Percentiles rank a stretch among this genome's conserved stretches.
These are phyloP conservation scores for Beroe ovata DNA, from an alignment of 37 sponge, comb jelly and placozoan genomes.

Conservation along the genomic window DNA sequence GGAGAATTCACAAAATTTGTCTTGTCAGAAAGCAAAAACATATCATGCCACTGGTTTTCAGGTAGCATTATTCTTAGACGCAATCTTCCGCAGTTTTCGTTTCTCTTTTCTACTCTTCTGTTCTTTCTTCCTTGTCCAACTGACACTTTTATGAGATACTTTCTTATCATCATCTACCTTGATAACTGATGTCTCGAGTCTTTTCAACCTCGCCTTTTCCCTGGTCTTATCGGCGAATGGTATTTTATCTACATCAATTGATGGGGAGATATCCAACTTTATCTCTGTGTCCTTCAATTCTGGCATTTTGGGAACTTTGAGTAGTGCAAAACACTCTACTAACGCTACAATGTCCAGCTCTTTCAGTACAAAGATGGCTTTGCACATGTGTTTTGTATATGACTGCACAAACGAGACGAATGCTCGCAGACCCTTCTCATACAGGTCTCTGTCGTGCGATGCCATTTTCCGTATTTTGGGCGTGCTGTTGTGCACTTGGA, in stretches of 20 bases:
- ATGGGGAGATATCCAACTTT: background rate
- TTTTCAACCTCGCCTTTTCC: conserved; percentile 54
- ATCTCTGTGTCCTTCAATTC: conserved; percentile 72
- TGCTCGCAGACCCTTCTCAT: conserved; percentile 82
- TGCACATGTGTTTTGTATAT: conserved; percentile 93
- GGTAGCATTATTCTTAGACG: background rate
- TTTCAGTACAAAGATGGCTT: conserved; percentile 84
- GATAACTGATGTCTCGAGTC: background rate
- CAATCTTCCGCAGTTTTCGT: conserved; percentile 1
- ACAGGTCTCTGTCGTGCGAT: conserved; percentile 69
- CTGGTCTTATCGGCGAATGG: conserved; percentile 28
- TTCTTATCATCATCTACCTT: conserved; percentile 4
- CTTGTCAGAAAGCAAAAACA: too few relatives aligned
- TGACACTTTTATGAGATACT: background rate
- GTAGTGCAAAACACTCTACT: conserved; percentile 83
- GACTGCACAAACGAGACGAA: conserved; percentile 95
- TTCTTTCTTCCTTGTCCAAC: conserved; percentile 64
- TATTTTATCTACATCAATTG: conserved; percentile 2
- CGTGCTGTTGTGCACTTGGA: conserved; percentile 22
- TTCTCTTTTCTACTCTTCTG: conserved; percentile 53
- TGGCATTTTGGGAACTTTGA: conserved; percentile 90
- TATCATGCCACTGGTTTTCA: too few relatives aligned
- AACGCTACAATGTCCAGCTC: conserved; percentile 81
- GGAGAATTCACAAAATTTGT: too few relatives aligned
- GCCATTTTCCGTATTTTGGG: conserved; percentile 66